phyloP scores from a whole-genome alignment of 1,140 invertebrate genomes.

The Archegozetes longisetosus region DNA sequence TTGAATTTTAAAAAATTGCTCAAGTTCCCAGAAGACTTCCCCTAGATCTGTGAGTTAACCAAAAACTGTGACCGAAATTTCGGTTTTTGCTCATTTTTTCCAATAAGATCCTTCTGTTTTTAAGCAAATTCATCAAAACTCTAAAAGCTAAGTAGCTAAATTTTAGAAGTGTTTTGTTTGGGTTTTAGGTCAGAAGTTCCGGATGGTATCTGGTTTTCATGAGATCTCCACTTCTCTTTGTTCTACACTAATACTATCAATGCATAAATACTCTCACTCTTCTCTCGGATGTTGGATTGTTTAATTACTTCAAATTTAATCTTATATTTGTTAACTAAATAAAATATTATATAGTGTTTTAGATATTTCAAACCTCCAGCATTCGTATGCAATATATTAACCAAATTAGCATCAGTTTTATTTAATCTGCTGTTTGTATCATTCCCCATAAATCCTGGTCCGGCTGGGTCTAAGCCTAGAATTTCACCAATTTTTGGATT shows the following conservation, averaged over 20 bases:
- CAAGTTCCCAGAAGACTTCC: too few relatives aligned
- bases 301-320: slow-evolving; percentile 36
- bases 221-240: slow-evolving; percentile 74
- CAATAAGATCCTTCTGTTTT: too few relatives aligned
- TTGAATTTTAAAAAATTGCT: too few relatives aligned
- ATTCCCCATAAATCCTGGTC: slow-evolving; percentile 44
- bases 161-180: too few relatives aligned
- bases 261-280: too few relatives aligned
- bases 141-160: too few relatives aligned
- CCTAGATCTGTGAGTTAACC: too few relatives aligned
- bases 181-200: too few relatives aligned
- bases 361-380: slow-evolving; percentile 43
- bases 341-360: not conserved
- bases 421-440: slow-evolving; percentile 41
- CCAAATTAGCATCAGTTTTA: slow-evolving; percentile 48
- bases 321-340: not conserved
- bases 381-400: slow-evolving; percentile 50
- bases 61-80: too few relatives aligned
- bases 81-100: too few relatives aligned
- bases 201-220: too few relatives aligned
- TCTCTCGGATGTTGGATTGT: slow-evolving; percentile 64
- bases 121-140: too few relatives aligned
- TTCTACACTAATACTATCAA: slow-evolving; percentile 75
- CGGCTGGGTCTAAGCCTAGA: slow-evolving; percentile 52
- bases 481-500: slow-evolving; percentile 9